Percentiles rank a stretch among this genome's conserved stretches.
Evolutionary conservation across 2,797 vertebrate genomes (phyloP).

Genomic region (Tokudaia tokunoshimensis): DNA sequence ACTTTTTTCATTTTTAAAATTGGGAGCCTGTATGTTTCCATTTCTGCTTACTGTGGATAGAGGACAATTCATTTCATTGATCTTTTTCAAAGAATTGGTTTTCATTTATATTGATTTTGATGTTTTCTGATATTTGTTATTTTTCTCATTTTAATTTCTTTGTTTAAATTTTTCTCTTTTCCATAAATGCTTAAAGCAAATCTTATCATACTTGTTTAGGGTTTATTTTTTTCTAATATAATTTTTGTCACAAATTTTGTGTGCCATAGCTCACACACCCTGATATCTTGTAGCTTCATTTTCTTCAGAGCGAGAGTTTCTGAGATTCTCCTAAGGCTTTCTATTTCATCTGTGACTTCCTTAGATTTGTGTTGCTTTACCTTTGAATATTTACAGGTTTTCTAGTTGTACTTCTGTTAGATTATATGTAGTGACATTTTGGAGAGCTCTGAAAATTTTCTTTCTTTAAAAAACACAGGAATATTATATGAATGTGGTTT

Average conservation of each 20-base stretch:
- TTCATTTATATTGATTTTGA: conserved; percentile 17
- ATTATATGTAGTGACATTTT: not conserved
- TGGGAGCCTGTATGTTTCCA: not conserved
- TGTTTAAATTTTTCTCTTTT: not conserved
- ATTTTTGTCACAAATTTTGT: conserved; percentile 6
- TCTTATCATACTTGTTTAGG: not conserved
- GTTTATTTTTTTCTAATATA: conserved; percentile 4
- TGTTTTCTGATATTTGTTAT: conserved; percentile 46
- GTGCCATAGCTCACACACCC: not conserved
- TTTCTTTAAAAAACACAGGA: not conserved
- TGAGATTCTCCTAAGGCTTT: not conserved
- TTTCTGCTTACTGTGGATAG: not conserved
- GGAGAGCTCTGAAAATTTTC: not conserved
- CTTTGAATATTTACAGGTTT: not conserved
- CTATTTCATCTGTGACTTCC: not conserved
- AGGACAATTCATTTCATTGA: not conserved
- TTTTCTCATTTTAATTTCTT: not conserved
- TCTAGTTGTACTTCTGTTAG: not conserved
- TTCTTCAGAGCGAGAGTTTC: not conserved
- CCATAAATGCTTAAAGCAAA: not conserved
- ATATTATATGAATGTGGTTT: not conserved
- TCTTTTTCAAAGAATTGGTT: not conserved
- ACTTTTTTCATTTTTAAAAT: not conserved
- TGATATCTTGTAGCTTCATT: not conserved
- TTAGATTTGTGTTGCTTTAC: not conserved